These are phyloP conservation scores for Podarcis muralis DNA, from an alignment of 2,113 vertebrate species.

Conservation along the genomic window DNA sequence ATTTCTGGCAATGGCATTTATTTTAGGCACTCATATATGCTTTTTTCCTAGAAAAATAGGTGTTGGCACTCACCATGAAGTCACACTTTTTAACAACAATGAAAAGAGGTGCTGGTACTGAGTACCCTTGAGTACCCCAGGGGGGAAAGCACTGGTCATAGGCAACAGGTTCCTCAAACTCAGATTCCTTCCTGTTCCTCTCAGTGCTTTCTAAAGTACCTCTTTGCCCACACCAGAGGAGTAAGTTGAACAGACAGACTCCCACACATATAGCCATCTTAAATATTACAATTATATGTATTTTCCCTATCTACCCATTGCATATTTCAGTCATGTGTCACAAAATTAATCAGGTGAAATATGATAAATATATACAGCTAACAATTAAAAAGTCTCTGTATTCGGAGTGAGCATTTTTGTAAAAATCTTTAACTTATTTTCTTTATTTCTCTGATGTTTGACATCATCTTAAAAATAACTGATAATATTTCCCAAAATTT, in stretches of 20 bases:
- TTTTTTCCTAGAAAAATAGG: no score
- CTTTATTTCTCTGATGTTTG: neutral
- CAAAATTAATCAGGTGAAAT: neutral
- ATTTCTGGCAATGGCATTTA: neutral
- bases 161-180: neutral
- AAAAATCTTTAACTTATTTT: neutral
- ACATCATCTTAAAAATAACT: neutral
- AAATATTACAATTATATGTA: neutral
- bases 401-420: neutral
- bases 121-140: no score
- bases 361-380: neutral
- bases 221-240: neutral
- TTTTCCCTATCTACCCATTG: slow-evolving; percentile 6
- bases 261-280: neutral
- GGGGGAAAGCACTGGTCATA: neutral
- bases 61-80: no score
- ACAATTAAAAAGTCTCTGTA: neutral
- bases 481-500: neutral
- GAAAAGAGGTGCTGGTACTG: no score
- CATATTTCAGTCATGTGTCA: slow-evolving; percentile 35
- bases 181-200: neutral
- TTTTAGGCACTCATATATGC: neutral
- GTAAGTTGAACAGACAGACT: neutral
- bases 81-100: no score
- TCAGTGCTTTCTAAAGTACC: neutral